phyloP scores from a whole-genome alignment of 2,113 vertebrate genomes.

The Furnarius figulus region DNA sequence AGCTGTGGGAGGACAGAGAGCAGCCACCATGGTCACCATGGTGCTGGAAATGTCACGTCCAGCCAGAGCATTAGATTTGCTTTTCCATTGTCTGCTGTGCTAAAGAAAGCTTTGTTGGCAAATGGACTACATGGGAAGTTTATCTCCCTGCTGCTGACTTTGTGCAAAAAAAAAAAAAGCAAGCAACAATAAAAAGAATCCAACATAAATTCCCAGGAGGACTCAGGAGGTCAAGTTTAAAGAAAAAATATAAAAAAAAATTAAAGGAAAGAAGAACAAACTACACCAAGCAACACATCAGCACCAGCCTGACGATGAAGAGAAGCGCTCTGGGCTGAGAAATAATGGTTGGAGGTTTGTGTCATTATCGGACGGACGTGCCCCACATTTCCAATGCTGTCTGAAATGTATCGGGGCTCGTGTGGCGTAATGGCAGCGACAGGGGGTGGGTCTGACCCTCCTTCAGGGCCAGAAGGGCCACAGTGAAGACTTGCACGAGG shows the following conservation, averaged over 20 bases:
- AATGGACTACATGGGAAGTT: constrained; percentile 4
- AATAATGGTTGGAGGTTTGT: constrained; percentile 46
- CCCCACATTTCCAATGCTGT: neutral
- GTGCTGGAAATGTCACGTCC: constrained; percentile 1
- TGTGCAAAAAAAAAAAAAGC: neutral
- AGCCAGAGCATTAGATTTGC: neutral
- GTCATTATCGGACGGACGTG: constrained; percentile 1
- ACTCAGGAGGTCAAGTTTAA: constrained; percentile 8
- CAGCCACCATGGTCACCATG: neutral
- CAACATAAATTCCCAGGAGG: neutral
- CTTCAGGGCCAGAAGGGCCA: neutral
- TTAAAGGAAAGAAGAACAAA: neutral
- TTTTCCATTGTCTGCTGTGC: constrained; percentile 6
- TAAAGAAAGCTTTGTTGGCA: constrained; percentile 14
- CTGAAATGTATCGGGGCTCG: neutral
- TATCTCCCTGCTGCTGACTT: constrained; percentile 26
- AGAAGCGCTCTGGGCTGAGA: constrained; percentile 15
- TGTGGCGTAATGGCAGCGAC: accelerated
- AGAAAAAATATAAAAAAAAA: neutral
- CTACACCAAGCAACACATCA: neutral
- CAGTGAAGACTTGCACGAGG: neutral
- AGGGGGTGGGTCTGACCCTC: neutral
- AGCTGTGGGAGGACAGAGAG: neutral
- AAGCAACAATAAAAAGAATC: neutral
- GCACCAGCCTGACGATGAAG: neutral